Evolutionary conservation across 1,140 invertebrate genomes (phyloP).

Genomic region (Lordiphosa clarofinis): DNA sequence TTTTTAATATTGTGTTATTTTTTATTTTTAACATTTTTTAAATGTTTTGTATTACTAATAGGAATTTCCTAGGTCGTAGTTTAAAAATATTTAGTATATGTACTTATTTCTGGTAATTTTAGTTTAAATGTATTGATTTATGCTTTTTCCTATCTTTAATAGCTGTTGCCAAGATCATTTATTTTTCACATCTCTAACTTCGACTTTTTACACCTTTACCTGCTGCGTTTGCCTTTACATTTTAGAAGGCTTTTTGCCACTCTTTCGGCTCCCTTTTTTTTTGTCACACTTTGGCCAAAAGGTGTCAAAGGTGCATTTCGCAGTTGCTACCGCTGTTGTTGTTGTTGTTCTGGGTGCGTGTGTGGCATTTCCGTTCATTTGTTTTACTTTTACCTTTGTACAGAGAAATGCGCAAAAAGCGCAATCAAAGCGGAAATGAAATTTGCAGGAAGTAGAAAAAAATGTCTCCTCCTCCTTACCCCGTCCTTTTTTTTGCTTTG

Average conservation of each 20-base stretch:
- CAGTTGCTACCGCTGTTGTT: constrained; percentile 22
- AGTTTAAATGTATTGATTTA: too few relatives aligned
- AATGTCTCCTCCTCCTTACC: constrained; percentile 5
- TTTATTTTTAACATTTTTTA: too few relatives aligned
- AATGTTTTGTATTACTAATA: too few relatives aligned
- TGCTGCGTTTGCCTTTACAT: constrained; percentile 3
- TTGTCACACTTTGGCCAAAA: constrained; percentile 71
- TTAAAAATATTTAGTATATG: too few relatives aligned
- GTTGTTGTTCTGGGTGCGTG: constrained; percentile 55
- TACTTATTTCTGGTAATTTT: too few relatives aligned
- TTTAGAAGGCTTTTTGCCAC: neutral
- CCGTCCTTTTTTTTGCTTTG: constrained; percentile 26
- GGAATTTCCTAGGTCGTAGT: too few relatives aligned
- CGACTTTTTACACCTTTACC: constrained; percentile 18
- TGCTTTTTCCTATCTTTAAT: too few relatives aligned
- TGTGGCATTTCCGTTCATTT: constrained; percentile 77
- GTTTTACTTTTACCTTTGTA: constrained; percentile 63
- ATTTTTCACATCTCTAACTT: constrained; percentile 24
- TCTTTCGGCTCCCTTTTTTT: constrained; percentile 31
- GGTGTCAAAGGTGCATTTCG: constrained; percentile 71
- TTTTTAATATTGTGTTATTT: too few relatives aligned
- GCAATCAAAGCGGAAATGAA: constrained; percentile 78
- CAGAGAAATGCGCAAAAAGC: constrained; percentile 67
- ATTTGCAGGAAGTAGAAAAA: constrained; percentile 68
- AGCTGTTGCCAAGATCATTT: too few relatives aligned